These are phyloP conservation scores for Pipistrellus pygmaeus DNA, from an alignment of 2,797 vertebrate species.

Conservation along the genomic window DNA sequence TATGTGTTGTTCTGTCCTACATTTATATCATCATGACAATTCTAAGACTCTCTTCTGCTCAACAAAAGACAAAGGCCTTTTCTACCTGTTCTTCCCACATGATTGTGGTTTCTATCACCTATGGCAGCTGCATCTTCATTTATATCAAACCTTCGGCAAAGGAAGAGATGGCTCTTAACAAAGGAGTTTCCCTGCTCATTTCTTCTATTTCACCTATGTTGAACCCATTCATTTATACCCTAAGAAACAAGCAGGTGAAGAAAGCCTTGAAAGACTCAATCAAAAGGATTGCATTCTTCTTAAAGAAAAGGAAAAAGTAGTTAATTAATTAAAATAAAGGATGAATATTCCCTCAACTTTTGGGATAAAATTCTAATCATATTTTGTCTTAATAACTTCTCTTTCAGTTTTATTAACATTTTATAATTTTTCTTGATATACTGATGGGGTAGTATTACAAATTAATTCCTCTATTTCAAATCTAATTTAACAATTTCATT, in stretches of 20 bases:
- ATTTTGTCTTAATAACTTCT: not conserved
- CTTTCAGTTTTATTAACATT: not conserved
- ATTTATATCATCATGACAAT: not conserved
- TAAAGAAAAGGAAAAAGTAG: not conserved
- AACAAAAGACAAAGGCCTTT: slow-evolving; percentile 12
- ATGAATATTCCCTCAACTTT: not conserved
- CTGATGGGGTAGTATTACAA: not conserved
- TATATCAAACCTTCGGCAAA: slow-evolving; percentile 48
- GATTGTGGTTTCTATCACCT: slow-evolving; percentile 17
- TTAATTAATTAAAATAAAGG: not conserved
- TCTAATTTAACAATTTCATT: not conserved
- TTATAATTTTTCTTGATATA: not conserved
- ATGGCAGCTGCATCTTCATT: slow-evolving; percentile 36
- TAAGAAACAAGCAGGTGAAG: slow-evolving; percentile 62
- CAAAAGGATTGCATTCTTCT: not conserved
- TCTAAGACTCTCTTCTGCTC: not conserved
- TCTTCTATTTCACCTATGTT: slow-evolving; percentile 11
- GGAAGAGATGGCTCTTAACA: not conserved
- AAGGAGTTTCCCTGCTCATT: not conserved
- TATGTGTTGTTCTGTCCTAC: not conserved
- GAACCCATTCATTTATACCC: slow-evolving; percentile 63
- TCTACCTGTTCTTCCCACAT: slow-evolving; percentile 36
- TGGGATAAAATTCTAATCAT: not conserved
- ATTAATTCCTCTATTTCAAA: not conserved
- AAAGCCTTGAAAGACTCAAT: not conserved